Percentiles rank a stretch among this genome's conserved stretches.
phyloP scores from a whole-genome alignment of 2,113 vertebrate species.

The Eira barbara region DNA sequence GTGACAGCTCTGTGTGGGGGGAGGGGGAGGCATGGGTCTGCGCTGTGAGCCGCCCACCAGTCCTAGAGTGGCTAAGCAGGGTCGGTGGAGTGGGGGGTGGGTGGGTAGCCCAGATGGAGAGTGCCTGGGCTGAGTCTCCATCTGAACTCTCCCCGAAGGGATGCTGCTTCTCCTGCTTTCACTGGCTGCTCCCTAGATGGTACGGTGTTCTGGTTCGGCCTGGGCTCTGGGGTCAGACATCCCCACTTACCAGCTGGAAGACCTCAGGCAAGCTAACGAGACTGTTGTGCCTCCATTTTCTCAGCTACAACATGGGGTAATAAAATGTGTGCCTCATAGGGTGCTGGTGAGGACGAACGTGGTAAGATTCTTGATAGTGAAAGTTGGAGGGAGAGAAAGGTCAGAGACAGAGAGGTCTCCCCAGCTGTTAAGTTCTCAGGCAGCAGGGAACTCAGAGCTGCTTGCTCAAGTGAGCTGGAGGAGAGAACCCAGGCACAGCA shows the following conservation, averaged over 20 bases:
- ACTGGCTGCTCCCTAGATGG: neutral
- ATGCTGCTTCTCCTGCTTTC: neutral
- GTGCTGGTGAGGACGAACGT: neutral
- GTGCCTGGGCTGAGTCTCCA: neutral
- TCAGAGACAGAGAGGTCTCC: neutral
- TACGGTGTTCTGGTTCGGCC: neutral
- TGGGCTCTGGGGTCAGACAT: neutral
- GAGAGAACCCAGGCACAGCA: neutral
- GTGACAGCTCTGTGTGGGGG: neutral
- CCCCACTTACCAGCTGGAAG: neutral
- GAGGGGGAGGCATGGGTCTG: neutral
- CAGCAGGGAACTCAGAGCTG: neutral
- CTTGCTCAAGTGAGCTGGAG: neutral
- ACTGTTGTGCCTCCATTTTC: neutral
- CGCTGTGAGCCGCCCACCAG: neutral
- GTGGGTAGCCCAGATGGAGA: neutral
- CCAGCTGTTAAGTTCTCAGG: neutral
- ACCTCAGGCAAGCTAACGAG: neutral
- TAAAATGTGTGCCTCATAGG: neutral
- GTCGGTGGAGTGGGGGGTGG: neutral
- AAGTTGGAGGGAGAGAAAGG: neutral
- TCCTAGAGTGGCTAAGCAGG: neutral
- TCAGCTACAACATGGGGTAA: slow-evolving; percentile 31
- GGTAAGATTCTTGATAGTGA: neutral
- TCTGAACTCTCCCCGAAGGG: neutral